Base-by-base conservation (phyloP, 2,888 invertebrate genomes). In the Cantharis lateralis region DNA sequence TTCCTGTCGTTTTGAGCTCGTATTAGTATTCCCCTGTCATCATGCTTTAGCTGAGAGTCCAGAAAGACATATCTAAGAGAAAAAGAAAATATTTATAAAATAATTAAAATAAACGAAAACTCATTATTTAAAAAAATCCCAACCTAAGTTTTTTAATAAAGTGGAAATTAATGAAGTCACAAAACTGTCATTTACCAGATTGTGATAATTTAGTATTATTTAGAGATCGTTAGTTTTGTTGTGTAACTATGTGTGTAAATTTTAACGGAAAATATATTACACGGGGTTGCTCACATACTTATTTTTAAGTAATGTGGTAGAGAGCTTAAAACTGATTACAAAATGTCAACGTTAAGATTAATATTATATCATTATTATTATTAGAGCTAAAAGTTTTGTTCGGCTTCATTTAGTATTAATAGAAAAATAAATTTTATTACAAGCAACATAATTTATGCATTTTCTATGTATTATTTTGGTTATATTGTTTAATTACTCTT, bases 221-320 rank as follows among this genome's bases (percentile, higher is more conserved):
- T 78, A 78, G 61, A 62, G 71, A 74, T 68, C 70, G 75, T 72
- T 76, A 75, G 77, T 71, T 76, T 81, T 80, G 77, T 78, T 71
- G 62, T 68, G 63, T 74, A 76, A 76, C 79, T 80, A 80, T 79
- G 78, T 78, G 74, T 71, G 81, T 81, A 81, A 80, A 81, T 80
- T 79, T 80, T 81, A 68, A 77, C 76, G 75, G 79, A 76, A 80
- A 78, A 81, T 81, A 81, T 81, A 80, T 81, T 81, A 80, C 70
- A 75, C 76, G 73, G 70, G 78, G 78, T 78, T 75, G 77, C 77
- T 62, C 71, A 74, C 78, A 75, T 72, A 74, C 71, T 78, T 76
- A 78, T 78, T 78, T 78, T 74, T 76, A 76, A 76, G 78, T 72
- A 78, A 74, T 63, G 63, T 68, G 71, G 71, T 78, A 66, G 71